Evolutionary conservation across 2,888 invertebrate genomes (phyloP).

Genomic region (Eulithis testata): DNA sequence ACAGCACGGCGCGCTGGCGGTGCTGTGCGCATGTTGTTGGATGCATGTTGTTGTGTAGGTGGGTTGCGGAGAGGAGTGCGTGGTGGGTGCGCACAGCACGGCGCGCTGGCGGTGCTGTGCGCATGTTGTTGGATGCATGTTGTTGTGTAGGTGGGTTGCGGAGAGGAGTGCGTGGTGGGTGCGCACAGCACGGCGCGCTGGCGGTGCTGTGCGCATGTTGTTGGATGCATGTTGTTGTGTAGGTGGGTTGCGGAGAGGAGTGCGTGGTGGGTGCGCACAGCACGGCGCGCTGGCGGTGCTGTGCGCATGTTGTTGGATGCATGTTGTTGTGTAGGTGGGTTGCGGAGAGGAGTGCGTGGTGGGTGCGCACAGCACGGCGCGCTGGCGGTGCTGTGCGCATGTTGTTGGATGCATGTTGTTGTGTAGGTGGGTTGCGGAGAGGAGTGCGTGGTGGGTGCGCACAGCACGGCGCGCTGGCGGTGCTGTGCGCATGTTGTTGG

Average conservation of each 20-base stretch:
- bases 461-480: slow-evolving; percentile 89
- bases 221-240: too few relatives aligned
- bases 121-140: too few relatives aligned
- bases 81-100: slow-evolving; percentile 92
- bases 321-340: slow-evolving; percentile 79
- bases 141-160: slow-evolving; percentile 81
- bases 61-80: slow-evolving; percentile 87
- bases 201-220: slow-evolving; percentile 92
- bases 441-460: slow-evolving; percentile 90
- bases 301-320: too few relatives aligned
- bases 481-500: too few relatives aligned
- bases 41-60: slow-evolving; percentile 74
- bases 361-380: slow-evolving; percentile 91
- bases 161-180: slow-evolving; percentile 89
- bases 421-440: slow-evolving; percentile 86
- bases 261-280: slow-evolving; percentile 91
- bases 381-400: slow-evolving; percentile 91
- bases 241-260: slow-evolving; percentile 87
- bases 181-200: slow-evolving; percentile 91
- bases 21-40: too few relatives aligned
- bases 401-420: too few relatives aligned
- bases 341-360: slow-evolving; percentile 89
- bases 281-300: slow-evolving; percentile 89
- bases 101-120: slow-evolving; percentile 90
- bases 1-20: slow-evolving; percentile 89